Evolutionary conservation across 2,797 vertebrate species (phyloP).

Genomic region (Peromyscus nudipes): DNA sequence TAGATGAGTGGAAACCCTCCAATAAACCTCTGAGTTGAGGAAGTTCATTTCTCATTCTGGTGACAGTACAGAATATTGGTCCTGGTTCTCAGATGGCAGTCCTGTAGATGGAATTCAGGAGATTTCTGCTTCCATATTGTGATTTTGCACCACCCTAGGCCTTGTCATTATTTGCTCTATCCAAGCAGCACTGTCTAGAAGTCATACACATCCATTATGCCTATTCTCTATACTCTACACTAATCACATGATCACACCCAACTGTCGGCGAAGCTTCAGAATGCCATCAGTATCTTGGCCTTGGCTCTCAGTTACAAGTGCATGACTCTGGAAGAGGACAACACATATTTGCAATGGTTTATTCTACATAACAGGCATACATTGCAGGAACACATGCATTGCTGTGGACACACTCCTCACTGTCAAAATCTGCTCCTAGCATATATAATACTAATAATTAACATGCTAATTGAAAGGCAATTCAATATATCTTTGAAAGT

Average conservation of each 20-base stretch:
- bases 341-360: background rate
- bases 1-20: background rate
- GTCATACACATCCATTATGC: background rate
- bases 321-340: background rate
- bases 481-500: conserved; percentile 12
- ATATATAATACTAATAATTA: background rate
- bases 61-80: background rate
- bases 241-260: background rate
- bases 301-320: background rate
- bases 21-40: background rate
- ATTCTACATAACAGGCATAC: background rate
- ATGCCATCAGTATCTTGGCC: background rate
- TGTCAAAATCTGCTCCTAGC: background rate
- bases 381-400: background rate
- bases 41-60: background rate
- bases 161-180: background rate
- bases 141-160: background rate
- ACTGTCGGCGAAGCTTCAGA: background rate
- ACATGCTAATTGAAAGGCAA: background rate
- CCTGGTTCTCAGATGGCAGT: background rate
- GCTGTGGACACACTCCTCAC: background rate
- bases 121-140: background rate
- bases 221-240: background rate
- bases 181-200: background rate
- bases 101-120: background rate